Conservation (phyloP, 2,797 vertebrate species). For the Hippocampus kuda region DNA sequence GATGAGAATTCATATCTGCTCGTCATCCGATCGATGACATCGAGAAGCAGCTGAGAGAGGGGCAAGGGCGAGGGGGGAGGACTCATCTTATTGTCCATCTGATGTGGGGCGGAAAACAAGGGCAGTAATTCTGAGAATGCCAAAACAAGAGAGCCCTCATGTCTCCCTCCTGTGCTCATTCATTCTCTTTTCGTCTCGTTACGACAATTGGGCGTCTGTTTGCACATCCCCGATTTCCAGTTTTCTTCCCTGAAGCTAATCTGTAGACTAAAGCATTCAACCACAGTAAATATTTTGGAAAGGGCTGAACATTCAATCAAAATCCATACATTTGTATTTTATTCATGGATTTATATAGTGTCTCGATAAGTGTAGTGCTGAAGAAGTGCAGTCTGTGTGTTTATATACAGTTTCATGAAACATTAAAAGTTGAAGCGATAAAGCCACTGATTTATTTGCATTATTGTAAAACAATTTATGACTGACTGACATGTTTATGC, state of each 20-base stretch:
- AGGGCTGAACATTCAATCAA: too few species aligned
- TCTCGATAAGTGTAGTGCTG: too few species aligned
- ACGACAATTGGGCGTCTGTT: background rate
- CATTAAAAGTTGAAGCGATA: too few species aligned
- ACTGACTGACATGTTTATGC: too few species aligned
- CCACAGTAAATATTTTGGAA: background rate
- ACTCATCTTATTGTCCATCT: slow-evolving; percentile 58
- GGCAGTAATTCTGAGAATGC: slow-evolving; percentile 59
- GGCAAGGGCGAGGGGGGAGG: slow-evolving; percentile 17
- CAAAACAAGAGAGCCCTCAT: slow-evolving; percentile 11
- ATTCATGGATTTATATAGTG: too few species aligned
- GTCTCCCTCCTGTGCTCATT: background rate
- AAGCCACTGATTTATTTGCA: too few species aligned
- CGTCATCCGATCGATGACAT: background rate
- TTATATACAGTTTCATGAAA: too few species aligned
- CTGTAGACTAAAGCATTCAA: background rate
- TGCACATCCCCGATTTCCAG: background rate
- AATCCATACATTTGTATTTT: too few species aligned
- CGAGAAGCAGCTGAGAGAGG: slow-evolving; percentile 13
- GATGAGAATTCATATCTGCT: background rate
- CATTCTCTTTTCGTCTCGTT: slow-evolving; percentile 9
- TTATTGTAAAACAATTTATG: too few species aligned
- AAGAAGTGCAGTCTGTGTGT: too few species aligned
- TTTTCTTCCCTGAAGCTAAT: background rate
- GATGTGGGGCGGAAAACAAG: slow-evolving; percentile 71